phyloP scores from a whole-genome alignment of 2,113 vertebrate species.

The Petromus typicus region DNA sequence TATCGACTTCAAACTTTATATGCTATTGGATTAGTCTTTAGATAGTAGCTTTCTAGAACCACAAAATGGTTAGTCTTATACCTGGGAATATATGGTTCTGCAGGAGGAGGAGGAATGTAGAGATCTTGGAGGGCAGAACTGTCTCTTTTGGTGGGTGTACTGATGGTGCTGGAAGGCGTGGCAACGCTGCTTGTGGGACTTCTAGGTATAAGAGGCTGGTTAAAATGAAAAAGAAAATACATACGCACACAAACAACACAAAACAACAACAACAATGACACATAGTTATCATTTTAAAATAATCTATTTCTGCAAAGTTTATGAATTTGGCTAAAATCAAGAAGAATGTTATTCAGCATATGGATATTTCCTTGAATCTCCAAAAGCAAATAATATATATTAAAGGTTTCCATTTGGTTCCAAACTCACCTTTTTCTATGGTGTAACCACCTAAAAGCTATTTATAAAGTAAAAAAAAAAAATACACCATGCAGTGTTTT shows the following conservation, averaged over 20 bases:
- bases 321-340: slow-evolving; percentile 79
- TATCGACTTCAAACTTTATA: slow-evolving; percentile 7
- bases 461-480: slow-evolving; percentile 47
- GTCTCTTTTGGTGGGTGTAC: slow-evolving; percentile 97
- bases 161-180: slow-evolving; percentile 97
- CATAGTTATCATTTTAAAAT: slow-evolving; percentile 80
- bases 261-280: slow-evolving; percentile 76
- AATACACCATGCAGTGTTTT: slow-evolving; percentile 6
- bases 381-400: slow-evolving; percentile 18
- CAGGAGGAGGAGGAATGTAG: slow-evolving; percentile 97
- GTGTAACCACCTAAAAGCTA: slow-evolving; percentile 38
- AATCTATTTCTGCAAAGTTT: slow-evolving; percentile 69
- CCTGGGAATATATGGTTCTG: slow-evolving; percentile 97
- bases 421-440: slow-evolving; percentile 71
- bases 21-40: neutral
- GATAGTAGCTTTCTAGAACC: slow-evolving; percentile 2
- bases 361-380: slow-evolving; percentile 32
- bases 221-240: slow-evolving; percentile 86
- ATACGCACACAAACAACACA: slow-evolving; percentile 84
- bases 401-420: slow-evolving; percentile 44
- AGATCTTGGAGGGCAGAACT: slow-evolving; percentile 98
- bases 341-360: slow-evolving; percentile 68
- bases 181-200: slow-evolving; percentile 97
- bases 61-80: slow-evolving; percentile 78
- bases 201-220: slow-evolving; percentile 97